phyloP scores from a whole-genome alignment of 2,888 invertebrate genomes.

The Encarsia formosa region DNA sequence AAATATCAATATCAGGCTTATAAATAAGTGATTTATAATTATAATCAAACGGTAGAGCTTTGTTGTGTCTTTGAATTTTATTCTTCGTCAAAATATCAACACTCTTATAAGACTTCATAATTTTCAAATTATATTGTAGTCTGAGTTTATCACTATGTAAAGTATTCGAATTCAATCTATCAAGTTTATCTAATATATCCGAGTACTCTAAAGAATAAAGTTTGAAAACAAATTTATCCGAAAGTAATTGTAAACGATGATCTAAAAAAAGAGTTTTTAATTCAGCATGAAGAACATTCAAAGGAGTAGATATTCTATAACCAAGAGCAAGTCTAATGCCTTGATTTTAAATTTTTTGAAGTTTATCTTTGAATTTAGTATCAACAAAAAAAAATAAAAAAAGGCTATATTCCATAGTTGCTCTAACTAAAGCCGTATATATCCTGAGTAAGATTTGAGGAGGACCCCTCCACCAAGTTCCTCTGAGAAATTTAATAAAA shows the following conservation, averaged over 20 bases:
- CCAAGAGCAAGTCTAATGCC: neutral
- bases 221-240: neutral
- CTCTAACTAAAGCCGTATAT: slow-evolving; percentile 2
- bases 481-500: neutral
- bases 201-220: neutral
- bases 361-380: neutral
- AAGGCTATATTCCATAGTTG: neutral
- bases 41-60: neutral
- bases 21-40: neutral
- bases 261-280: neutral
- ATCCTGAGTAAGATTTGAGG: neutral
- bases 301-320: neutral
- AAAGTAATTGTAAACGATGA: neutral
- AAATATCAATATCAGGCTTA: neutral
- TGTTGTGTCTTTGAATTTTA: neutral
- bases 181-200: neutral
- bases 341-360: slow-evolving; percentile 1
- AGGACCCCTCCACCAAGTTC: slow-evolving; percentile 8
- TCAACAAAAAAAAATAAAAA: neutral
- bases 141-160: too few relatives aligned
- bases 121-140: too few relatives aligned
- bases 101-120: neutral
- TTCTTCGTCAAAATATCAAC: neutral
- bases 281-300: slow-evolving; percentile 2
- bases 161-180: neutral